Evolutionary conservation across 2,113 vertebrate species (phyloP).

Genomic region (Oryzias celebensis): DNA sequence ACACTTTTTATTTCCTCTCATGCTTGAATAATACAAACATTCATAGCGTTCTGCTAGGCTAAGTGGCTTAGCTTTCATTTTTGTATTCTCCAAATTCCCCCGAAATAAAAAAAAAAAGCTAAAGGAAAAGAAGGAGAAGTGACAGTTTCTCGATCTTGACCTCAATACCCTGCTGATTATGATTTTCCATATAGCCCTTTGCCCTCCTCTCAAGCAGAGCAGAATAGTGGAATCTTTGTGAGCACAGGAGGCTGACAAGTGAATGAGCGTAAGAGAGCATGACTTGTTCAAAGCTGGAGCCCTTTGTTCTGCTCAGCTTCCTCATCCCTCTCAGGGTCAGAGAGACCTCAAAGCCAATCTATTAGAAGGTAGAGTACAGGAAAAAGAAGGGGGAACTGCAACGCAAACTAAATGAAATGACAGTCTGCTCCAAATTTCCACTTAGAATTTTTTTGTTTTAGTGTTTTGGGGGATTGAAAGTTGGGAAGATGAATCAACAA

Average conservation of each 20-base stretch:
- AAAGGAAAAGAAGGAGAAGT: neutral
- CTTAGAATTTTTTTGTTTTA: neutral
- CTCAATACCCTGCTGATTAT: constrained; percentile 17
- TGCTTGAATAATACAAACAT: constrained; percentile 54
- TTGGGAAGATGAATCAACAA: constrained; percentile 13
- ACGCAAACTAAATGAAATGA: constrained; percentile 28
- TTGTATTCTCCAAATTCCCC: constrained; percentile 35
- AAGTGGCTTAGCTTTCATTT: constrained; percentile 51
- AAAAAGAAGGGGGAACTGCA: constrained; percentile 19
- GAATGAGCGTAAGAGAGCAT: constrained; percentile 57
- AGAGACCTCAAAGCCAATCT: constrained; percentile 54
- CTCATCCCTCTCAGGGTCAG: constrained; percentile 43
- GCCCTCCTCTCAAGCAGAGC: constrained; percentile 12
- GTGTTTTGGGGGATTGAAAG: too few species aligned
- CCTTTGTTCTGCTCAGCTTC: constrained; percentile 49
- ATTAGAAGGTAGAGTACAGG: constrained; percentile 45
- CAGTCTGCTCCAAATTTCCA: constrained; percentile 12
- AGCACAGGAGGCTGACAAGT: constrained; percentile 4
- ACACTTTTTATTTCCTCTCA: constrained; percentile 27
- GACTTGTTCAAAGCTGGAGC: constrained; percentile 58
- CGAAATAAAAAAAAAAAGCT: neutral
- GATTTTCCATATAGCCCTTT: constrained; percentile 41
- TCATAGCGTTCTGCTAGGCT: constrained; percentile 38
- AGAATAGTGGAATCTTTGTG: neutral
- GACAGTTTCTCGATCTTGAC: constrained; percentile 17